Base-by-base conservation (phyloP, 2,113 vertebrate species). In the Melanotaenia duboulayi region DNA sequence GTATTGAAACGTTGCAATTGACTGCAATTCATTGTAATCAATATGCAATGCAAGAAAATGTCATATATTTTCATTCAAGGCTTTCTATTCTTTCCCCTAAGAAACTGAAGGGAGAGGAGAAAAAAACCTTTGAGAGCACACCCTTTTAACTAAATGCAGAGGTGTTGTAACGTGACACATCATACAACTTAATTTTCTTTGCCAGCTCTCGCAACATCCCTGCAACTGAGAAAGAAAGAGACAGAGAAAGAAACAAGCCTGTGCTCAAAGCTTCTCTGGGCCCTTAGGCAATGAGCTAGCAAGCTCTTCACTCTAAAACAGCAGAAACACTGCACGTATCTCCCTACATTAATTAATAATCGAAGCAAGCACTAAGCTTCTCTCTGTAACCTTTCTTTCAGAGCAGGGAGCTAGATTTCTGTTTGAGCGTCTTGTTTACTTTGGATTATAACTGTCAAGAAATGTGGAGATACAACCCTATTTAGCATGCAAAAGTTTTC, bases 291-390 rank as follows among this genome's bases (percentile, higher is more conserved):
- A 75, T 54, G 1, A 25, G 23, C 37, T 24, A 61, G 35, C 65
- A 42, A 22, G 35, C 67, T 81, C 44, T 46, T 78, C 44, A 71
- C 65, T 72, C 73, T 70, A 71, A 82, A 86, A 82, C 73, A 78
- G 74, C 59, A 77, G 69, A 79, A 83, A 78, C 50, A 19, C 63
- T 32, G 65, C 62, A 78, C 20, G 57, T 68, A 77, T 79, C 76
- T 79, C 58, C 69, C 74, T 66, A 46, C 80, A 80, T 84, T 85
- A 86, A 90, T 89, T 84, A 88, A 81, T 76, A 69, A 84, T 74
- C 11, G 20, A 73, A 67, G 62, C 13, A 2, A 69, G 49, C 60
- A 0, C 49, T 56, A 11, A 75, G 70, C 78, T 55, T 55, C 78
- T 64, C 62, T 66, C 63, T 65, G 56, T 85, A 88, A 89, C 83